A percentile compares a stretch with the other conserved stretches of the same genome.
Conservation (phyloP, 2,888 invertebrate species). For the Tillus elongatus region DNA sequence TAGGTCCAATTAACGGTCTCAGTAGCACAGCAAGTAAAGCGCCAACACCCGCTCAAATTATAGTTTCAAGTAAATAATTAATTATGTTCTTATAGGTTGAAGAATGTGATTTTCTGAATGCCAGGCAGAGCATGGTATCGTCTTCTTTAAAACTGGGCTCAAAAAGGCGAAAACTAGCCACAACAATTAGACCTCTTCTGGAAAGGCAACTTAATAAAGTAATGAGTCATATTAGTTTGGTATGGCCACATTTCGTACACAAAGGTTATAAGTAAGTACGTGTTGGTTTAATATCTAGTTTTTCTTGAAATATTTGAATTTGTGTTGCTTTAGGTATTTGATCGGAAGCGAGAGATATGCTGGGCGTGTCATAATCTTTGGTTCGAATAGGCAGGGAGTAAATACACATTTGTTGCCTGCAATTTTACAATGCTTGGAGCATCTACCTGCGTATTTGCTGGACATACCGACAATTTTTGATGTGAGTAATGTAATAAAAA, state of each 20-base stretch:
- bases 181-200: constrained; percentile 33
- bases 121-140: constrained; percentile 31
- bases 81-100: constrained; percentile 32
- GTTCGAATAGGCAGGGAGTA: constrained; percentile 43
- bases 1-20: too few species aligned
- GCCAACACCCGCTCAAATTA: too few species aligned
- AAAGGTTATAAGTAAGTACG: constrained; percentile 28
- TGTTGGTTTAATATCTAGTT: not conserved
- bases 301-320: constrained; percentile 7
- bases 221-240: constrained; percentile 27
- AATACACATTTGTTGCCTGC: constrained; percentile 55
- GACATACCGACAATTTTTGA: constrained; percentile 34
- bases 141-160: constrained; percentile 30
- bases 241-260: constrained; percentile 37
- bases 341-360: constrained; percentile 33
- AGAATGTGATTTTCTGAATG: constrained; percentile 36
- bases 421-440: constrained; percentile 49
- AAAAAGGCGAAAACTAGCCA: constrained; percentile 31
- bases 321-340: constrained; percentile 26
- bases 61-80: too few species aligned
- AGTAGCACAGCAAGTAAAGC: too few species aligned
- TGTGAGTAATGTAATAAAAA: constrained; percentile 19
- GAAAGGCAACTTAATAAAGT: constrained; percentile 33
- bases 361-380: constrained; percentile 34
- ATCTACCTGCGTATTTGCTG: constrained; percentile 41